phyloP scores from a whole-genome alignment of 2,888 invertebrate species.

The Dicranocentrus wangi region DNA sequence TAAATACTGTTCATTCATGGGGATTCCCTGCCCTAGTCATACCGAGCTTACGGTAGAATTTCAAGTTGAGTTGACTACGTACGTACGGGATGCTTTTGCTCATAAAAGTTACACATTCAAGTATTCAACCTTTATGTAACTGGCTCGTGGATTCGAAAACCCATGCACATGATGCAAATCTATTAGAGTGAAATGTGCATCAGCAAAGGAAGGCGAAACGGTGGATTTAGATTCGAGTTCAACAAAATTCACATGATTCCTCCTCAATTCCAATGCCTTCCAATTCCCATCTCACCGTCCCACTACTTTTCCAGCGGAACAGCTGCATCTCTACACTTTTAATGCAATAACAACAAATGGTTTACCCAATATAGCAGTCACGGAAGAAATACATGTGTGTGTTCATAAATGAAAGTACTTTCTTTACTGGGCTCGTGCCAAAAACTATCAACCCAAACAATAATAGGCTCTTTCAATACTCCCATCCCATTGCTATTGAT shows the following conservation, averaged over 20 bases:
- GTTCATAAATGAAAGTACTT: constrained; percentile 11
- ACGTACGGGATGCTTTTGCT: too few relatives aligned
- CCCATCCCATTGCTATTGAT: neutral
- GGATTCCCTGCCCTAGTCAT: too few relatives aligned
- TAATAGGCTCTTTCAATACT: constrained; percentile 1
- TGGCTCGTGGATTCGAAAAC: too few relatives aligned
- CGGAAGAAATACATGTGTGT: neutral
- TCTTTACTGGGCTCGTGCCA: constrained; percentile 32
- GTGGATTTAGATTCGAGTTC: constrained; percentile 26
- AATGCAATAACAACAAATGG: constrained; percentile 30
- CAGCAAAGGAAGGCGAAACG: neutral
- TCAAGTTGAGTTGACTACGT: too few relatives aligned
- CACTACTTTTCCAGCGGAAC: neutral
- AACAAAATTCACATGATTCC: constrained; percentile 13
- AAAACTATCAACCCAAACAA: constrained; percentile 13
- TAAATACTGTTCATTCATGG: too few relatives aligned
- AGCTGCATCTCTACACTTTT: constrained; percentile 19
- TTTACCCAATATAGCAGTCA: constrained; percentile 12
- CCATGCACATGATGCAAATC: constrained; percentile 13
- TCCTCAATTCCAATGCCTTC: neutral
- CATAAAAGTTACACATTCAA: too few relatives aligned
- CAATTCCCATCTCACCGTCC: neutral
- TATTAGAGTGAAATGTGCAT: constrained; percentile 10
- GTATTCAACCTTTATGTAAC: too few relatives aligned
- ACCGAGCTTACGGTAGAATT: too few relatives aligned